These are phyloP conservation scores for Cheilosia grossa DNA, from an alignment of 2,888 invertebrate species.

Conservation along the genomic window DNA sequence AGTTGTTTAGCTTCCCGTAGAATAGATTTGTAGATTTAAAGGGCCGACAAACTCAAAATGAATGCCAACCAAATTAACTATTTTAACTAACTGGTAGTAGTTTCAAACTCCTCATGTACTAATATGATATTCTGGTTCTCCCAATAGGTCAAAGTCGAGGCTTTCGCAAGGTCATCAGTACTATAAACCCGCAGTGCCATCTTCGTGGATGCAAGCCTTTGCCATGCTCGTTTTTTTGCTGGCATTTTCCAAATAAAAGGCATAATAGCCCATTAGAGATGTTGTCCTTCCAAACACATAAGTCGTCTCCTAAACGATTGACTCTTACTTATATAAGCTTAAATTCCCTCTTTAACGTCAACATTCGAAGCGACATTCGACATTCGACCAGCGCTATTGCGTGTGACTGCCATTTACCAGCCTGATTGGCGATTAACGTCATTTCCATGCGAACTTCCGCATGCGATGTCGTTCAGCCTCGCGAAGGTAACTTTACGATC, in stretches of 20 bases:
- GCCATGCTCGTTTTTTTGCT: neutral
- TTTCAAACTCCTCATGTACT: too few relatives aligned
- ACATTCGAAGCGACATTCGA: conserved; percentile 1
- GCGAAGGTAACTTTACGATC: conserved; percentile 44
- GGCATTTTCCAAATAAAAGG: neutral
- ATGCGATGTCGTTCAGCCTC: conserved; percentile 52
- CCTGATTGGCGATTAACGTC: conserved; percentile 65
- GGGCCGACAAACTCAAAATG: too few relatives aligned
- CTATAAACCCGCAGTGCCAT: too few relatives aligned
- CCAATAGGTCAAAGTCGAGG: too few relatives aligned
- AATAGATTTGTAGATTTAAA: too few relatives aligned
- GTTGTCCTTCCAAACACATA: neutral
- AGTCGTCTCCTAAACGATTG: conserved; percentile 2
- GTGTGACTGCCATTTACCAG: conserved; percentile 60
- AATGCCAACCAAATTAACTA: too few relatives aligned
- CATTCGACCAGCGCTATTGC: conserved; percentile 45
- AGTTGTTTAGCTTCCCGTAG: too few relatives aligned
- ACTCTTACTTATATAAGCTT: neutral
- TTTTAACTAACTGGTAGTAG: too few relatives aligned
- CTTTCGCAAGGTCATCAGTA: too few relatives aligned
- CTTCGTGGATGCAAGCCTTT: too few relatives aligned
- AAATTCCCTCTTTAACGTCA: conserved; percentile 10
- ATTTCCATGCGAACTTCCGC: conserved; percentile 61
- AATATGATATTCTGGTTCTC: too few relatives aligned
- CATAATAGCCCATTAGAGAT: neutral